These are phyloP conservation scores for Byasa hedistus DNA, from an alignment of 2,888 invertebrate genomes.

Conservation along the genomic window DNA sequence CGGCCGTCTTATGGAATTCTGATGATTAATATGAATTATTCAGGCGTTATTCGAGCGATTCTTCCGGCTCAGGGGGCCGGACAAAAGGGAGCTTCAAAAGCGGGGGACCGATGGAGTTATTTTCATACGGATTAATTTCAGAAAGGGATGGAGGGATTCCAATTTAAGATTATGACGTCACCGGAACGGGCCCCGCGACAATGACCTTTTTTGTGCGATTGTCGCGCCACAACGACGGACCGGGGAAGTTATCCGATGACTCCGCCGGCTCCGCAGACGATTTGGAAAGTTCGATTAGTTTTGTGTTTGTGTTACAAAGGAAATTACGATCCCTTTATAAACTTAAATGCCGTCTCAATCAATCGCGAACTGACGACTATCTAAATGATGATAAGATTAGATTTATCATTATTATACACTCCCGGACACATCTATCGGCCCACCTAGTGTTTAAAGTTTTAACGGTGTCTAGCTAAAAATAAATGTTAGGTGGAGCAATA, in stretches of 20 bases:
- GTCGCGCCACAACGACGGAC: constrained; percentile 14
- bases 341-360: neutral
- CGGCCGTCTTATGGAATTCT: constrained; percentile 26
- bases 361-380: neutral
- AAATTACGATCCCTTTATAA: neutral
- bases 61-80: constrained; percentile 33
- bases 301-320: constrained; percentile 4
- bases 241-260: constrained; percentile 9
- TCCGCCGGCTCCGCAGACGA: neutral
- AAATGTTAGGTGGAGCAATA: too few species aligned
- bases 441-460: too few species aligned
- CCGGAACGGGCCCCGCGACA: constrained; percentile 24
- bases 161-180: constrained; percentile 28
- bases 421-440: too few species aligned
- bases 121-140: constrained; percentile 40
- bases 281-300: constrained; percentile 17
- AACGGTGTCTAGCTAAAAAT: too few species aligned
- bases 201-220: constrained; percentile 21
- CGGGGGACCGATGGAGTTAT: constrained; percentile 37
- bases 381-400: neutral
- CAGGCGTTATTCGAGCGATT: constrained; percentile 37
- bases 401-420: neutral
- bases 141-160: constrained; percentile 28
- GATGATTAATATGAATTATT: constrained; percentile 27
- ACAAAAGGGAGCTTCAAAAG: constrained; percentile 19